phyloP scores from a whole-genome alignment of 2,888 invertebrate species.

The Papilio gigon region DNA sequence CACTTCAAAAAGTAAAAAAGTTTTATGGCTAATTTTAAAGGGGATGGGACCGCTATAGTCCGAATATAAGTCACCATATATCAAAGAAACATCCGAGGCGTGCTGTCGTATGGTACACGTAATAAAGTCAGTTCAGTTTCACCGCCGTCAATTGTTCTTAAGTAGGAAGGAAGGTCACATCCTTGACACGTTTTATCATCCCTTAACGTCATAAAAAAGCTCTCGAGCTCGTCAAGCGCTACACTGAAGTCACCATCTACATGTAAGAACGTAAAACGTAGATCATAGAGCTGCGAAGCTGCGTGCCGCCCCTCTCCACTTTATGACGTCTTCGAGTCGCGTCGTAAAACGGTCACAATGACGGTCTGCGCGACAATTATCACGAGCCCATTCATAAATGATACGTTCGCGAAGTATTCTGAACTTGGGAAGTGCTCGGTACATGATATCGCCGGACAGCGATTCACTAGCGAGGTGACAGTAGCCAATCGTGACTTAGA shows the following conservation, averaged over 20 bases:
- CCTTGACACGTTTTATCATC: not conserved
- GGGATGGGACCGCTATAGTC: not conserved
- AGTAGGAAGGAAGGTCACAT: not conserved
- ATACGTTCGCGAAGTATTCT: slow-evolving; percentile 25
- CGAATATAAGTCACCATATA: not conserved
- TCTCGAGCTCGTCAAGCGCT: not conserved
- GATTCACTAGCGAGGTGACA: slow-evolving; percentile 6
- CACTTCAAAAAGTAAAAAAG: too few species aligned
- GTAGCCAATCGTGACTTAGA: too few species aligned
- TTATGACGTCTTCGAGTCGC: slow-evolving; percentile 31
- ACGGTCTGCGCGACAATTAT: slow-evolving; percentile 28
- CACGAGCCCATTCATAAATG: slow-evolving; percentile 35
- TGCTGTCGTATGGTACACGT: not conserved
- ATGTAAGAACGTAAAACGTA: slow-evolving; percentile 10
- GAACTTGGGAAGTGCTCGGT: slow-evolving; percentile 24
- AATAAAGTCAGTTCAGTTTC: not conserved
- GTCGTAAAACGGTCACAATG: slow-evolving; percentile 37
- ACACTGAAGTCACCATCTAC: not conserved
- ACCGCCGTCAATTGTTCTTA: slow-evolving; percentile 4
- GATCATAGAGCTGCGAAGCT: not conserved
- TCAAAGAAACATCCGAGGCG: not conserved
- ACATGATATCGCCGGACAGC: slow-evolving; percentile 10
- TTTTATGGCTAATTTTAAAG: too few species aligned
- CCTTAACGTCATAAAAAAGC: not conserved
- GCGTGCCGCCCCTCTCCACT: slow-evolving; percentile 23